Conservation (phyloP, 2,888 invertebrate genomes). For the Deroplatys truncata region DNA sequence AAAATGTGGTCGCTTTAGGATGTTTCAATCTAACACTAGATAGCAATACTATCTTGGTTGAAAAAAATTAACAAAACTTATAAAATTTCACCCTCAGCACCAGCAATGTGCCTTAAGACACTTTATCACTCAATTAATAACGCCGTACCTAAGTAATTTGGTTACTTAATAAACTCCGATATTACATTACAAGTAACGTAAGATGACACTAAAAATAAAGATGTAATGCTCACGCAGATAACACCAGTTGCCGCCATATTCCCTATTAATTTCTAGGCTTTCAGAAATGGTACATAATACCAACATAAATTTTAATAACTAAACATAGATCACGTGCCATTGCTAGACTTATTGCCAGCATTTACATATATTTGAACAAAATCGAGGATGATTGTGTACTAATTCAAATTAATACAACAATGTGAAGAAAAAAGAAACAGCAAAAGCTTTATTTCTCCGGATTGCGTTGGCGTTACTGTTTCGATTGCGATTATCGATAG, state of each 20-base stretch:
- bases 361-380: too few relatives aligned
- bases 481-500: too few relatives aligned
- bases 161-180: background rate
- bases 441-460: too few relatives aligned
- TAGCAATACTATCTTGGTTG: conserved; percentile 19
- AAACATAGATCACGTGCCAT: background rate
- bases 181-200: conserved; percentile 1
- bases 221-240: background rate
- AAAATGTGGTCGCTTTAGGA: conserved; percentile 14
- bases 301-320: background rate
- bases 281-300: background rate
- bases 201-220: background rate
- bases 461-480: too few relatives aligned
- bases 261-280: background rate
- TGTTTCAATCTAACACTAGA: conserved; percentile 20
- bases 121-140: background rate
- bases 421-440: too few relatives aligned
- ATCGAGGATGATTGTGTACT: too few relatives aligned
- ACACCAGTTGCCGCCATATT: background rate
- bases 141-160: background rate
- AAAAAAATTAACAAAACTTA: background rate
- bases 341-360: too few relatives aligned
- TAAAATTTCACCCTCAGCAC: background rate
- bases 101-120: background rate
- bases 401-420: too few relatives aligned